A percentile compares a stretch with the other conserved stretches of the same genome.
Conservation (phyloP, 2,113 vertebrate genomes). For the Heterotilapia buettikoferi region DNA sequence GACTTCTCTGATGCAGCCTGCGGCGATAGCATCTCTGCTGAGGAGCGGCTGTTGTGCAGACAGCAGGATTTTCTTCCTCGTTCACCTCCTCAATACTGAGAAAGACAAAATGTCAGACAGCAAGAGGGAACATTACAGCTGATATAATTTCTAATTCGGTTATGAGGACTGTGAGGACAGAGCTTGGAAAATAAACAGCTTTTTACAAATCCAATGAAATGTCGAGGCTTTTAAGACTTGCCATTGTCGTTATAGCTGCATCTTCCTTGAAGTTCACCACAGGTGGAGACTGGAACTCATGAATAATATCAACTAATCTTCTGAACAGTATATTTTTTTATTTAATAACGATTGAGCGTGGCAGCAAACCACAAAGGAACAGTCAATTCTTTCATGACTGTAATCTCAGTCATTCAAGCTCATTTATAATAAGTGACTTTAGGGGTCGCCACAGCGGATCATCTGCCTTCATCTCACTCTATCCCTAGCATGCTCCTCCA, state of each 20-base stretch:
- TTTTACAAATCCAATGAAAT: not conserved
- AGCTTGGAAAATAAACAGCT: not conserved
- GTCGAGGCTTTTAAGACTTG: not conserved
- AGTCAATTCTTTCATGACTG: not conserved
- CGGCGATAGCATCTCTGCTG: constrained; percentile 5
- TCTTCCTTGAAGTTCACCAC: not conserved
- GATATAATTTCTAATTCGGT: not conserved
- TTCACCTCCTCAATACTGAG: not conserved
- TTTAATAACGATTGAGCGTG: not conserved
- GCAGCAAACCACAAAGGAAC: not conserved
- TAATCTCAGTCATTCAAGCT: not conserved
- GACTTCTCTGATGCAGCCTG: not conserved
- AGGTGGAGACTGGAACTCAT: not conserved
- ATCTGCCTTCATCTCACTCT: not conserved
- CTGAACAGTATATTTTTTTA: not conserved
- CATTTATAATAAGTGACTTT: not conserved
- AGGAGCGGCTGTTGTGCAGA: not conserved
- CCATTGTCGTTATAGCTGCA: not conserved
- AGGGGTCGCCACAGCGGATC: not conserved
- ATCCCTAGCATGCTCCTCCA: not conserved
- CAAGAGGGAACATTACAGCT: not conserved
- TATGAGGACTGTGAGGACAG: not conserved
- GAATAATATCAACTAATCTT: not conserved
- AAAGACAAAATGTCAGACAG: not conserved
- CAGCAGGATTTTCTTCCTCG: not conserved